These are phyloP conservation scores for Rallus limicola DNA, from an alignment of 2,113 vertebrate species.

Conservation along the genomic window DNA sequence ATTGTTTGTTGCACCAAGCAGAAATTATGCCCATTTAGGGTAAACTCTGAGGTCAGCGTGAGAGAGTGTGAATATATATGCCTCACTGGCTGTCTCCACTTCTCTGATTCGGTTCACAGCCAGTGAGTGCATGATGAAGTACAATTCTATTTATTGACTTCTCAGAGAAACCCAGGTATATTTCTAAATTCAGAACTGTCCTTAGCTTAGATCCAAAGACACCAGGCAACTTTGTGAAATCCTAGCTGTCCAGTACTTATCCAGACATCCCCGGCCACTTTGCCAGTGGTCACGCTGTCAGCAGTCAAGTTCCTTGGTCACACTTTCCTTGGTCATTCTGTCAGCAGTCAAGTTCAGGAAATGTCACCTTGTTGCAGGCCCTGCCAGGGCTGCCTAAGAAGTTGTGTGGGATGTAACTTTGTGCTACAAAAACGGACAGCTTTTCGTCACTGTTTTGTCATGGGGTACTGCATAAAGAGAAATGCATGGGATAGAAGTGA, in stretches of 20 bases:
- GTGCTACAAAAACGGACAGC: background rate
- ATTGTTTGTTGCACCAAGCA: conserved; percentile 10
- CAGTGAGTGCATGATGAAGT: background rate
- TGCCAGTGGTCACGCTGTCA: background rate
- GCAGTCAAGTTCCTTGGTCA: background rate
- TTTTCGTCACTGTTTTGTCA: background rate
- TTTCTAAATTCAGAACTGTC: background rate
- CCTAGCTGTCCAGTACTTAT: background rate
- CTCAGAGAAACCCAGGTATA: background rate
- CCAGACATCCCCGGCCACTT: background rate
- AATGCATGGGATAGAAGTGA: accelerated
- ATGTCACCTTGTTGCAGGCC: background rate
- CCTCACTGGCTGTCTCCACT: background rate
- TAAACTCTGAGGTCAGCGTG: background rate
- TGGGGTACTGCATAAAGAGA: background rate
- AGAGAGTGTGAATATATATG: background rate
- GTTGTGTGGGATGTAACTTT: background rate
- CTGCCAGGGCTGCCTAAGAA: background rate
- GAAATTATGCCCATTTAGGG: background rate
- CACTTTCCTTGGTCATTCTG: too few species aligned
- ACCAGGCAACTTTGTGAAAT: background rate
- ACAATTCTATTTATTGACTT: background rate
- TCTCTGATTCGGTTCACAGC: background rate
- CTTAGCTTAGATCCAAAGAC: background rate
- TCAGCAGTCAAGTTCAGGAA: background rate